Evolutionary conservation across 1,140 invertebrate genomes (phyloP), one percentile per base, ranked within the genome.

Genomic region (Lucilia cuprina): DNA sequence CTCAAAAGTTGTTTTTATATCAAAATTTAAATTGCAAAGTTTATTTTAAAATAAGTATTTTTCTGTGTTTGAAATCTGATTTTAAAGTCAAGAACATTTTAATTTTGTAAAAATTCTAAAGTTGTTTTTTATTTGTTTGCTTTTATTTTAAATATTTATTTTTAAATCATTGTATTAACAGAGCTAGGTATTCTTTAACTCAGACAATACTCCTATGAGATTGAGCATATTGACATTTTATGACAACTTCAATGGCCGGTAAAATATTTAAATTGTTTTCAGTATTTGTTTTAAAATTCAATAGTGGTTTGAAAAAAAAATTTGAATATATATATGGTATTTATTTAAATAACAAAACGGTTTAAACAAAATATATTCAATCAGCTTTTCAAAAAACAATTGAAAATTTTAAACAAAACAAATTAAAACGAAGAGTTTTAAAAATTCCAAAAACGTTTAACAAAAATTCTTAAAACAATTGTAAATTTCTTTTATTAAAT

Each of bases 201-300:
- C 5, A 8, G 7, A 41, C 5, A 41, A 41, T 41, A 41, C 7
- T 10, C 10, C 2, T 41, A 2, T 41, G 41, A 41, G 55, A 2
- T 17, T 14, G 7, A 60, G 55, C 14, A 17, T 60, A 17, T 60
- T 60, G 55, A 60, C 55, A 60, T 60, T 60, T 60, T 17, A 60
- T 60, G 55, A 60, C 55, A 60, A 60, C n/a, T 60, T 60, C 55
- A 60, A 60, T 60, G 55, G 55, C 55, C n/a, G n/a, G n/a, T n/a
- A 17, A 60, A 60, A n/a, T 60, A 60, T 60, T 60, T 0, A 60
- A 60, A 60, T 60, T 60, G n/a, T 60, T 60, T 60, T 30, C 25
- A n/a, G 5, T n/a, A 60, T 60, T 60, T 60, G 17, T 60, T 60
- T 60, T 60, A 10, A 30, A 30, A 2, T 60, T 60, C 13, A 12